These are phyloP conservation scores for Rhinolophus ferrumequinum DNA, from an alignment of 2,113 vertebrate species.

Conservation along the genomic window DNA sequence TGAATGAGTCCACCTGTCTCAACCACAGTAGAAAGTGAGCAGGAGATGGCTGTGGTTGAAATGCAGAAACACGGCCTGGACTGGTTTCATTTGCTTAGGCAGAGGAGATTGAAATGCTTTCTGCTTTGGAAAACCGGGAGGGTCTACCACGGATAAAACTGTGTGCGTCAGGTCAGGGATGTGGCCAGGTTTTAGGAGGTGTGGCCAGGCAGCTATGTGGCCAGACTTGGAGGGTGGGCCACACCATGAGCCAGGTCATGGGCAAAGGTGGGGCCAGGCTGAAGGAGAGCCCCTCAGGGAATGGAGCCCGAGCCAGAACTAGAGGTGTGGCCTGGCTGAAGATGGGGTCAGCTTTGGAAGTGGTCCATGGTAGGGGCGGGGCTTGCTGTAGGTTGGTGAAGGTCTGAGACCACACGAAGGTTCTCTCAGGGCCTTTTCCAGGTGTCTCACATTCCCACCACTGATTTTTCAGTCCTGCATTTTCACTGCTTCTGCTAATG, in stretches of 20 bases:
- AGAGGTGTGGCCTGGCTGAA: neutral
- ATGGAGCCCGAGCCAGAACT: neutral
- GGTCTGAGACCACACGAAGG: neutral
- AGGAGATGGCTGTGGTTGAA: neutral
- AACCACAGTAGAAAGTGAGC: neutral
- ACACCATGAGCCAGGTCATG: neutral
- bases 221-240: neutral
- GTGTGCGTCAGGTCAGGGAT: neutral
- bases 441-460: neutral
- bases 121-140: neutral
- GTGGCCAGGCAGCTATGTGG: neutral
- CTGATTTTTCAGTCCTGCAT: neutral
- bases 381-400: neutral
- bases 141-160: neutral
- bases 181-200: too few relatives aligned
- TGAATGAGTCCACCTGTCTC: neutral
- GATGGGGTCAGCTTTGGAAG: neutral
- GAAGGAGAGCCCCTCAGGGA: neutral
- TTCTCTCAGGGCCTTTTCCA: neutral
- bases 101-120: neutral
- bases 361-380: accelerated
- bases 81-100: neutral
- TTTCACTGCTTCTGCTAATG: neutral
- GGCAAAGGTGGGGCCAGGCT: neutral
- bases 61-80: neutral